Evolutionary conservation across 1,140 invertebrate genomes (phyloP), one percentile per base, ranked within the genome.

Genomic region (Lanistes nyassanus): DNA sequence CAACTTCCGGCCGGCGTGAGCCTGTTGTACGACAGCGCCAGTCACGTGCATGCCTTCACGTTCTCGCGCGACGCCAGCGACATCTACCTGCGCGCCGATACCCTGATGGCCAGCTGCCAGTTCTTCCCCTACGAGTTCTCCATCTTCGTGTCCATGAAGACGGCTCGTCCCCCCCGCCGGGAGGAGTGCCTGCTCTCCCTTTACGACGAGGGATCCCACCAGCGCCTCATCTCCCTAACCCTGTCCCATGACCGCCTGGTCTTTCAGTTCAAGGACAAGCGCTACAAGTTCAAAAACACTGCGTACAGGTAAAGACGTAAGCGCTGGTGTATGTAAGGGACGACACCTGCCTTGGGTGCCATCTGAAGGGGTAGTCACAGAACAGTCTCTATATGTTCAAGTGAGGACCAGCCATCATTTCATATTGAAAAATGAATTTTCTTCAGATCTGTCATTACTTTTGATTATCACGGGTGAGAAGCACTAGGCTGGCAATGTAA

Each of bases 111-210:
- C 21, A 58, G 77, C 29, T 87, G 86, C 74, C 56, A 74, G 31
- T 83, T 76, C 75, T 86, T 87, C 71, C 86, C 86, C 0, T 83
- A 83, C 73, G 86, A 87, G 80, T 87, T 87, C 53, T 87, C 86
- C 23, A 34, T 87, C 74, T 86, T 87, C 70, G 78, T 87, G 62
- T 82, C 85, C 26, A 75, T 84, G 4, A 85, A 83, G 74, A 79
- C 82, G 62, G 67, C 64, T 26, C 26, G 58, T 21, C 42, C 55
- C 1, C 79, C 76, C 23, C 51, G 66, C 37, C 75, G 79, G 36
- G 81, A 82, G 71, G 78, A 84, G 74, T 87, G 85, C 62, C 34
- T 86, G 31, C 76, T 87, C 31, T 77, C 81, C 5, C 69, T 86
- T 29, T 67, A 75, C 42, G 66, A 83, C 55, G 29, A 56, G 13